These are phyloP conservation scores for Diachasmimorpha longicaudata DNA, from an alignment of 1,140 invertebrate genomes.

Conservation along the genomic window DNA sequence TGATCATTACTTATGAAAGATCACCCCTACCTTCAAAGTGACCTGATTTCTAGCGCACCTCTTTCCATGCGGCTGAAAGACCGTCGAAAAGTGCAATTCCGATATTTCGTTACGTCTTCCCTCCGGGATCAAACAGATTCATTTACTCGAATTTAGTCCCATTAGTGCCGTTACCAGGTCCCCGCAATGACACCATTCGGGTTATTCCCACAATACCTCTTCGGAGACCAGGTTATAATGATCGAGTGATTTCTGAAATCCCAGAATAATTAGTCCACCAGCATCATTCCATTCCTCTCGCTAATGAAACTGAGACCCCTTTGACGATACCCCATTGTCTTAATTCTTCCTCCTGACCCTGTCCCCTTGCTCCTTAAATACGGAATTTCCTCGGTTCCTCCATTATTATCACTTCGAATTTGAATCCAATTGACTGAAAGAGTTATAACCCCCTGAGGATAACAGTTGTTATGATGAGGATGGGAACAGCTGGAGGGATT, in stretches of 20 bases:
- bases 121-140: neutral
- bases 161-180: neutral
- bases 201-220: too few relatives aligned
- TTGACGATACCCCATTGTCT: conserved; percentile 3
- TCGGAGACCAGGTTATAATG: neutral
- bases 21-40: too few relatives aligned
- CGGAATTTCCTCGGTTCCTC: neutral
- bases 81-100: neutral
- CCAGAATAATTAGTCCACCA: conserved; percentile 17
- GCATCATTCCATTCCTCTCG: neutral
- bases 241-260: conserved; percentile 17
- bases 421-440: neutral
- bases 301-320: conserved; percentile 6
- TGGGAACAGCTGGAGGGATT: neutral
- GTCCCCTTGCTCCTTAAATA: neutral
- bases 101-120: neutral
- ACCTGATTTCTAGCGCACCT: too few relatives aligned
- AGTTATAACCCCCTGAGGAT: neutral
- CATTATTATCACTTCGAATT: neutral
- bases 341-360: neutral
- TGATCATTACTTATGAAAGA: too few relatives aligned
- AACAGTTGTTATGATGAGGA: neutral
- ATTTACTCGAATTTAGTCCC: neutral
- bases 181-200: neutral
- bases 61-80: too few relatives aligned